Base-by-base conservation (phyloP, 1,140 invertebrate species). In the Cyrtorhinus lividipennis region DNA sequence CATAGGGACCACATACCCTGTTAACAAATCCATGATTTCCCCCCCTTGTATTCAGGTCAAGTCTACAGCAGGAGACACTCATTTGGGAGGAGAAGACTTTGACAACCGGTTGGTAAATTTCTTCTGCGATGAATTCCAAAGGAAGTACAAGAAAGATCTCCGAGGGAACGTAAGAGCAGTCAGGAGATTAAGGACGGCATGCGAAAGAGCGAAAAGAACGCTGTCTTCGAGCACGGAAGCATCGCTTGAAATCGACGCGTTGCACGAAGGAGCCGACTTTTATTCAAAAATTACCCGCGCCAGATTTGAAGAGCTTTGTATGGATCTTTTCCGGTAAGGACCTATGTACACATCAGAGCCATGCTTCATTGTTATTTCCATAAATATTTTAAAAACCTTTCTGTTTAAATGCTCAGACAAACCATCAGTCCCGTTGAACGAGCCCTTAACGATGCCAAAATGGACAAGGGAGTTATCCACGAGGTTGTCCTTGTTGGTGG, bases 31-130 rank as follows among this genome's bases (percentile, higher is more conserved):
- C n/a, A n/a, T n/a, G n/a, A n/a, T n/a, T n/a, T n/a, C n/a, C n/a
- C n/a, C n/a, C n/a, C n/a, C 0, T 72, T 24, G 85, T 18, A 86
- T 86, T 67, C 82, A 91, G 77, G 87, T 90, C 0, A 83, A 81
- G 72, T 79, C 88, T 0, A 90, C 56, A 5, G 83, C 69, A 67
- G 81, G 48, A 38, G 85, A 88, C 66, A 88, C 85, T 57, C 84
- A 88, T 68, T 80, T 62, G n/a, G n/a, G n/a, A n/a, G n/a, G n/a
- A n/a, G n/a, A n/a, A n/a, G n/a, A n/a, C n/a, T n/a, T n/a, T n/a
- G 81, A 94, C 69, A 86, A 87, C 70, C 75, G 90, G 45, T 78
- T 96, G 76, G 88, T 95, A 0, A 85, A 87, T 65, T 84, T 92
- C 72, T 81, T 86, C 63, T 77, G 77, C 45, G 75, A 77, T 8